Base-by-base conservation (phyloP, 2,113 vertebrate species). In the Pteropus alecto region DNA sequence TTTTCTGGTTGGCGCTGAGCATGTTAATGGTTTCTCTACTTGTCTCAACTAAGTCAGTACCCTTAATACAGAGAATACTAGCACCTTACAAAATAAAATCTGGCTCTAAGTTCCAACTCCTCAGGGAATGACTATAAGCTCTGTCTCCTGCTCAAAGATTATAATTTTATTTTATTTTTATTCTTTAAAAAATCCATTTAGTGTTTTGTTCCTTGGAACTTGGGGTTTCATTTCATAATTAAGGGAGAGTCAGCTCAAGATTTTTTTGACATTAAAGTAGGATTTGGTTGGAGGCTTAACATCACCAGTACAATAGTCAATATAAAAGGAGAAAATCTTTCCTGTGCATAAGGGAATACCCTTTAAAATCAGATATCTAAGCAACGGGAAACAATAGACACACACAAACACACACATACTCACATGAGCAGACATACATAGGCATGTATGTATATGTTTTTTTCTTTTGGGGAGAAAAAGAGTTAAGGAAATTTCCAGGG, bases 141-240 rank as follows among this genome's bases (percentile, higher is more conserved):
- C 24, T 73, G 28, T 58, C 56, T 78, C 7, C 11, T 79, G 35
- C 6, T 12, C 41, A 85, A 2, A 61, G 51, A 43, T 70, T 48
- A 26, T 81, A n/a, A 68, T 33, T 87, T 87, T 60, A 67, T 84
- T 38, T 65, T 83, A 12, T 77, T 68, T 46, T 87, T 43, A 48
- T 46, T 70, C 11, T 61, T 73, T 92, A 24, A 30, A 51, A 84
- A 89, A 71, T 85, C 2, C 19, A 67, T 70, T 65, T 65, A 63
- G 24, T 35, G 9, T 77, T 90, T 87, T 88, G 1, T 74, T 79
- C 18, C 26, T 58, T 35, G 18, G 22, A 85, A 77, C 2, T 70
- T 92, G 35, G 0, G 3, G 14, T 60, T 92, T 7, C 78, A 33
- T 88, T 96, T 87, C 6, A n/a, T 6, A 12, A 71, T 16, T 63